Evolutionary conservation across 2,888 invertebrate genomes (phyloP).

Genomic region (Linyphia triangularis): DNA sequence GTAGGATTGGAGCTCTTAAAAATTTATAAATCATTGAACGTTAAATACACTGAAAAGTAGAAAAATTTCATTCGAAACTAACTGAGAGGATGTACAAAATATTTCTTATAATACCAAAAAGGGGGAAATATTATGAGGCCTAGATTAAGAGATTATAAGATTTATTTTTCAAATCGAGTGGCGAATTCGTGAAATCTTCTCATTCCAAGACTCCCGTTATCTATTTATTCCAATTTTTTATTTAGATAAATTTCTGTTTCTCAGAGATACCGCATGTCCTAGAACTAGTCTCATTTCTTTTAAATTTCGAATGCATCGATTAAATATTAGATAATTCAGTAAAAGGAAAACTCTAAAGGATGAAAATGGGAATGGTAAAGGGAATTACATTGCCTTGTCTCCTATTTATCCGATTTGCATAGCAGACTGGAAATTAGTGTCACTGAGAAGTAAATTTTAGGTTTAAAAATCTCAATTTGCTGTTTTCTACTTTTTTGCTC

Average conservation of each 20-base stretch:
- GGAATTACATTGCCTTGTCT: constrained; percentile 9
- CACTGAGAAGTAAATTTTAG: neutral
- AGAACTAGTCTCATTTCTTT: constrained; percentile 6
- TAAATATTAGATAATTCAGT: constrained; percentile 41
- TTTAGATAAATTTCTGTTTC: neutral
- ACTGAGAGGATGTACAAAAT: no score
- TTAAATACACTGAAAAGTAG: no score
- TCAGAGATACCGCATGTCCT: neutral
- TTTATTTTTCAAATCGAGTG: constrained; percentile 23
- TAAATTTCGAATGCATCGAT: constrained; percentile 14
- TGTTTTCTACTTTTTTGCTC: neutral
- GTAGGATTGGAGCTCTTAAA: no score
- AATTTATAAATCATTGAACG: no score
- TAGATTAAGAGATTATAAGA: constrained; percentile 12
- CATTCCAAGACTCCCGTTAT: constrained; percentile 8
- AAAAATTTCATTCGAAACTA: no score
- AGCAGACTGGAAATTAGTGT: neutral
- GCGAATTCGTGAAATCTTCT: constrained; percentile 18
- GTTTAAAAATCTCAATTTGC: neutral
- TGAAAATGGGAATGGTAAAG: neutral
- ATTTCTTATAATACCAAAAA: no score
- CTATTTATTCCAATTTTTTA: constrained; percentile 21
- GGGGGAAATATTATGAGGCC: neutral
- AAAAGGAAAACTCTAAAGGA: constrained; percentile 7
- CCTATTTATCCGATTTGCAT: neutral